A percentile compares a stretch with the other conserved stretches of the same genome.
phyloP scores from a whole-genome alignment of 2,888 invertebrate species.

The Cephalotes varians region DNA sequence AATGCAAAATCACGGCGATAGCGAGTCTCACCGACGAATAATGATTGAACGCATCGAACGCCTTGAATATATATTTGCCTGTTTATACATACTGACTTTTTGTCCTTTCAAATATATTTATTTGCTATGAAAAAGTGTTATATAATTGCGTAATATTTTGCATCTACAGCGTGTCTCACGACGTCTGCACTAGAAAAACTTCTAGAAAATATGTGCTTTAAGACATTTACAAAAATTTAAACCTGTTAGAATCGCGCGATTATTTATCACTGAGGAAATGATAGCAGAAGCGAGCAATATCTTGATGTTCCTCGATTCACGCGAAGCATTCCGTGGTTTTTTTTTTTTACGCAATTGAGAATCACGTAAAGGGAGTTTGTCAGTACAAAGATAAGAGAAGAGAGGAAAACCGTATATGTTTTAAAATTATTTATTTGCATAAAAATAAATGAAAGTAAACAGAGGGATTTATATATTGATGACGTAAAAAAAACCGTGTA shows the following conservation, averaged over 20 bases:
- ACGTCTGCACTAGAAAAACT: too few species aligned
- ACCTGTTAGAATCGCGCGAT: not conserved
- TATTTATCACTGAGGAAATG: not conserved
- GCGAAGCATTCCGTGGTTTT: too few species aligned
- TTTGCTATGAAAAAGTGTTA: not conserved
- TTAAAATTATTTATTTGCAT: too few species aligned
- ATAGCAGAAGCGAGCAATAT: too few species aligned
- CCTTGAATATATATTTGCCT: not conserved
- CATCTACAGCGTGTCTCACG: not conserved
- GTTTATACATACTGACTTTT: conserved; percentile 53
- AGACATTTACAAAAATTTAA: not conserved
- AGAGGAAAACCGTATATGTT: too few species aligned
- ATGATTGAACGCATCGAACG: conserved; percentile 8
- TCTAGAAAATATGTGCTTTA: not conserved
- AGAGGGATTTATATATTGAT: too few species aligned
- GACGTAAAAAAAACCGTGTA: too few species aligned
- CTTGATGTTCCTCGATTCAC: too few species aligned
- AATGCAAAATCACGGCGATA: conserved; percentile 9
- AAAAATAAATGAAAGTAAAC: too few species aligned
- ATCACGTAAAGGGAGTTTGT: too few species aligned
- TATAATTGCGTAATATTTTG: conserved; percentile 19
- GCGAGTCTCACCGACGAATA: not conserved
- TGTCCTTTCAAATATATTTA: conserved; percentile 23
- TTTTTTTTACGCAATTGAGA: too few species aligned
- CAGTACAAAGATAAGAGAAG: too few species aligned